Evolutionary conservation across 2,797 vertebrate species (phyloP), one percentile per base, ranked within the genome.

Genomic region (Antennarius maculatus): DNA sequence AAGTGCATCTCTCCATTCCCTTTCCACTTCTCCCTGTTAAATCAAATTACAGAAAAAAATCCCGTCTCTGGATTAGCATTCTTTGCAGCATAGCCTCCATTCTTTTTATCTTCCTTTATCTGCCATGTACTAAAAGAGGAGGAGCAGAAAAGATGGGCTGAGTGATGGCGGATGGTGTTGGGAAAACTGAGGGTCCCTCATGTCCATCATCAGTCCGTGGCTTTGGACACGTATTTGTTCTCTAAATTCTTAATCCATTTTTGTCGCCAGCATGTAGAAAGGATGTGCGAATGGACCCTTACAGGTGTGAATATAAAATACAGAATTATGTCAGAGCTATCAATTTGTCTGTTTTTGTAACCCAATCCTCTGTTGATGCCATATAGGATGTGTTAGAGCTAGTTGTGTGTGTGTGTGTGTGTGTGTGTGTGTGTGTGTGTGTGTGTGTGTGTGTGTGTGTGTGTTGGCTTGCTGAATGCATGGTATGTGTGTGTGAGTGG

Each of bases 1-100:
- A 93, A 92, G 92, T 93, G 93, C 95, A 95, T 90, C 89, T 83
- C 93, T 95, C 93, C 88, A 89, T 94, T 95, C 94, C 94, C 94
- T 88, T 91, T 90, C 92, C 86, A 81, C 93, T 93, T 95, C 95
- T 95, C 86, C 86, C 92, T 85, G 93, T 95, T 95, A 95, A 95
- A 95, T 96, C 95, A 94, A 93, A 93, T 96, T 95, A 96, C 92
- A 95, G 93, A 91, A 93, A 93, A 54, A 95, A 95, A 94, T 93
- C 93, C 88, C 79, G 94, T 94, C 92, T 90, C 93, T 87, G 93
- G 91, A 94, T 95, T 95, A 93, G 92, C 93, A 92, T 94, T 95
- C 94, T 94, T 92, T 88, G 88, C 91, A 90, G 90, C 87, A 81
- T 91, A 87, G 84, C 87, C 86, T 86, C 83, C 80, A 81, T 90